These are phyloP conservation scores for Clarias gariepinus DNA, from an alignment of 2,113 vertebrate species.

Conservation along the genomic window DNA sequence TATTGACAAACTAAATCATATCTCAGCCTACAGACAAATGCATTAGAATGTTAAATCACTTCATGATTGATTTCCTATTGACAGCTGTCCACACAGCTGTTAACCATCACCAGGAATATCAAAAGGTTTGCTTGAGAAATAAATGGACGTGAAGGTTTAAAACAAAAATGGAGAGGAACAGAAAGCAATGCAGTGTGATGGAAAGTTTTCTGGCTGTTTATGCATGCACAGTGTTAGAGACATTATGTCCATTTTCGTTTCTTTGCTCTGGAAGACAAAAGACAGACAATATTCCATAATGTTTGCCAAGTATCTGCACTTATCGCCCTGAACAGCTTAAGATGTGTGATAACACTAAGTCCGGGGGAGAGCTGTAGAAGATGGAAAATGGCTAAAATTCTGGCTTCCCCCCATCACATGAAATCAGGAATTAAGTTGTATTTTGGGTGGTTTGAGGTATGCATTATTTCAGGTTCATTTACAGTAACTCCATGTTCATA, in stretches of 20 bases:
- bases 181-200: not conserved
- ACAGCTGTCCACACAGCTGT: slow-evolving; percentile 33
- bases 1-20: slow-evolving; percentile 27
- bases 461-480: too few species aligned
- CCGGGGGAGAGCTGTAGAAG: not conserved
- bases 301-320: slow-evolving; percentile 46
- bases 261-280: slow-evolving; percentile 35
- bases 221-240: slow-evolving; percentile 8
- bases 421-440: too few species aligned
- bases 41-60: slow-evolving; percentile 46
- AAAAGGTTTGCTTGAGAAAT: slow-evolving; percentile 24
- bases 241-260: slow-evolving; percentile 18
- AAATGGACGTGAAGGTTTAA: not conserved
- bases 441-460: too few species aligned
- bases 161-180: not conserved
- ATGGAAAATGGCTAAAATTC: slow-evolving; percentile 26
- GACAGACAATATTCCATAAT: slow-evolving; percentile 50
- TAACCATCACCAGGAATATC: slow-evolving; percentile 35
- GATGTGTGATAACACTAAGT: slow-evolving; percentile 49
- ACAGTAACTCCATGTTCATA: too few species aligned
- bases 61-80: slow-evolving; percentile 42
- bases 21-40: slow-evolving; percentile 25
- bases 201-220: slow-evolving; percentile 25
- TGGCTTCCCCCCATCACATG: too few species aligned
- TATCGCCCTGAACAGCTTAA: slow-evolving; percentile 50